Evolutionary conservation across 1,140 invertebrate species (phyloP).

Genomic region (Musca domestica): DNA sequence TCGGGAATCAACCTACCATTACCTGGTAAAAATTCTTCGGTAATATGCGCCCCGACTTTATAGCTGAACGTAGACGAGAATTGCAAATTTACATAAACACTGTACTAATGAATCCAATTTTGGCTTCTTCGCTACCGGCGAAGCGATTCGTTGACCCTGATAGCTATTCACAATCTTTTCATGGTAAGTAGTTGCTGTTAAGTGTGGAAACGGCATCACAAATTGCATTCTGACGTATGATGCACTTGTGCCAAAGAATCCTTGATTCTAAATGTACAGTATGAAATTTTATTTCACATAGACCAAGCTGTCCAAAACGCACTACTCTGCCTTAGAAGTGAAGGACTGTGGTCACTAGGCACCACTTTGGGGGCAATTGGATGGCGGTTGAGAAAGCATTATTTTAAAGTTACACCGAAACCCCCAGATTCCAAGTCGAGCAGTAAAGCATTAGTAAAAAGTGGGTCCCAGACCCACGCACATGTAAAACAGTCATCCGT

Average conservation of each 20-base stretch:
- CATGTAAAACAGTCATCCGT: constrained; percentile 38
- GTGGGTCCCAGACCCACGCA: constrained; percentile 51
- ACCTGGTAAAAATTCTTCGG: constrained; percentile 87
- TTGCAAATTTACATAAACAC: constrained; percentile 83
- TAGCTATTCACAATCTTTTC: constrained; percentile 75
- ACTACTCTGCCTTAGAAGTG: constrained; percentile 77
- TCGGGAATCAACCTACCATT: constrained; percentile 73
- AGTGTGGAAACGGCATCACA: background rate
- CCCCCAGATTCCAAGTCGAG: constrained; percentile 42
- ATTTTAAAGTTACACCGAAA: constrained; percentile 60
- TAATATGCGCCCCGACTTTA: constrained; percentile 88
- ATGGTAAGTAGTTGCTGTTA: constrained; percentile 59
- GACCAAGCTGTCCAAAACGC: constrained; percentile 78
- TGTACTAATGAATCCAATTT: constrained; percentile 76
- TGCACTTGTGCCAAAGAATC: background rate
- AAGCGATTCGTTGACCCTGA: constrained; percentile 85
- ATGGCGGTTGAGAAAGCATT: constrained; percentile 83
- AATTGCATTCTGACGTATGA: background rate
- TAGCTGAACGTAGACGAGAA: constrained; percentile 80
- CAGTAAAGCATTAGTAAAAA: constrained; percentile 47
- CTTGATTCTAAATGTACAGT: background rate
- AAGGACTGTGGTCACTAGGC: constrained; percentile 78
- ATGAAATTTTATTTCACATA: background rate
- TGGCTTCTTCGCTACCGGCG: constrained; percentile 73
- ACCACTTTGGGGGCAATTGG: constrained; percentile 62